A percentile compares a stretch with the other conserved stretches of the same genome.
Evolutionary conservation across 2,888 invertebrate genomes (phyloP).

Genomic region (Trypoxylon attenuatum): DNA sequence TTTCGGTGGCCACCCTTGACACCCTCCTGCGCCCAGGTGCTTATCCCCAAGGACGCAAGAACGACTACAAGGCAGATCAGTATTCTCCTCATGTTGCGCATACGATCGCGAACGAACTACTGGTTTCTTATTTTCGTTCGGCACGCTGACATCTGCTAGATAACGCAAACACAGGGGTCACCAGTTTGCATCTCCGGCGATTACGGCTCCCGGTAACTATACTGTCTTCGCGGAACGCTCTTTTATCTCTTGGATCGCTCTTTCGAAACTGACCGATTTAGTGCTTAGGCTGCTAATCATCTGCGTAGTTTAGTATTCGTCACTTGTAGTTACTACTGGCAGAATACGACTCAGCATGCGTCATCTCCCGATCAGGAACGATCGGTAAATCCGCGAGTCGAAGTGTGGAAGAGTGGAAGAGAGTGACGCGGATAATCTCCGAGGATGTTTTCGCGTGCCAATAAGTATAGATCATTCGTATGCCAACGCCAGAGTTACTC

Average conservation of each 20-base stretch:
- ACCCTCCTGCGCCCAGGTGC: slow-evolving; percentile 51
- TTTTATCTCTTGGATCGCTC: slow-evolving; percentile 34
- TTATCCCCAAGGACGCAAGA: slow-evolving; percentile 39
- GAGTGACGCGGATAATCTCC: no score
- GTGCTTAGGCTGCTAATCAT: slow-evolving; percentile 1
- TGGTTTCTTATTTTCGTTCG: slow-evolving; percentile 49
- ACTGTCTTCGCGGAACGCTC: slow-evolving; percentile 30
- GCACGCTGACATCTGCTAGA: slow-evolving; percentile 31
- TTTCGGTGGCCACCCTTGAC: slow-evolving; percentile 59
- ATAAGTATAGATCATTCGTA: no score
- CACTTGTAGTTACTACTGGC: neutral
- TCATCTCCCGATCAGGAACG: neutral
- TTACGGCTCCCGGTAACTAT: slow-evolving; percentile 32
- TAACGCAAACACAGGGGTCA: slow-evolving; percentile 41
- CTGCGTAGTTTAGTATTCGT: neutral
- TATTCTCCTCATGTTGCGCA: slow-evolving; percentile 59
- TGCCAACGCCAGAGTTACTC: no score
- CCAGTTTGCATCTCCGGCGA: slow-evolving; percentile 18
- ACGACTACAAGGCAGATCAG: slow-evolving; percentile 40
- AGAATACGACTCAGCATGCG: neutral
- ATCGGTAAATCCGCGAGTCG: neutral
- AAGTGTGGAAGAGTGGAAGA: no score
- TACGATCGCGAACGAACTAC: slow-evolving; percentile 50
- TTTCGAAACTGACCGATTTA: slow-evolving; percentile 26
- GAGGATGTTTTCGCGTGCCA: no score